Percentiles rank a stretch among this genome's conserved stretches.
Conservation (phyloP, 1,140 invertebrate species). For the Sipha flava region DNA sequence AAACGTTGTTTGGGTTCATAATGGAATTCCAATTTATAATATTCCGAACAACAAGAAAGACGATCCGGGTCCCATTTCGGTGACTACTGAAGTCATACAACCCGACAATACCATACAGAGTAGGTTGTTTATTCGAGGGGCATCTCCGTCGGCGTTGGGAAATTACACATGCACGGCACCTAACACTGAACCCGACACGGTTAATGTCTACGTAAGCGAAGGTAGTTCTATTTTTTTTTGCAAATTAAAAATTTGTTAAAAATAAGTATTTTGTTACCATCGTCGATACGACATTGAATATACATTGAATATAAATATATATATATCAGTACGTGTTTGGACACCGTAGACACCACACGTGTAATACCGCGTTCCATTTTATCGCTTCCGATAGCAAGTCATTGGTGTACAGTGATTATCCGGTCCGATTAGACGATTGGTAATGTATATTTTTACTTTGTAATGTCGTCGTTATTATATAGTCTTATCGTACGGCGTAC, state of each 20-base stretch:
- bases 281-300: too few species aligned
- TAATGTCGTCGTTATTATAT: too few species aligned
- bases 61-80: slow-evolving; percentile 40
- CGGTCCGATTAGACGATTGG: too few species aligned
- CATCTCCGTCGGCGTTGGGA: slow-evolving; percentile 73
- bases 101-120: slow-evolving; percentile 52
- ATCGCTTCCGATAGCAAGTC: too few species aligned
- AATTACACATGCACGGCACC: slow-evolving; percentile 85
- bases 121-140: slow-evolving; percentile 69
- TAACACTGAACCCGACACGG: slow-evolving; percentile 79
- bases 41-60: slow-evolving; percentile 11
- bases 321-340: too few species aligned
- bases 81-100: slow-evolving; percentile 40
- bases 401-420: too few species aligned
- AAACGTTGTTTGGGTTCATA: slow-evolving; percentile 15
- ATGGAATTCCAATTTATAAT: slow-evolving; percentile 6
- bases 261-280: not conserved
- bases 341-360: too few species aligned
- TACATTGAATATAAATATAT: too few species aligned
- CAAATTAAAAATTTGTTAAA: too few species aligned
- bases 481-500: too few species aligned
- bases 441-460: too few species aligned
- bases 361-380: too few species aligned
- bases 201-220: slow-evolving; percentile 83
- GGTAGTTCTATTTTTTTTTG: slow-evolving; percentile 48